These are phyloP conservation scores for Chionodraco myersi DNA, from an alignment of 2,113 vertebrate species.

Conservation along the genomic window DNA sequence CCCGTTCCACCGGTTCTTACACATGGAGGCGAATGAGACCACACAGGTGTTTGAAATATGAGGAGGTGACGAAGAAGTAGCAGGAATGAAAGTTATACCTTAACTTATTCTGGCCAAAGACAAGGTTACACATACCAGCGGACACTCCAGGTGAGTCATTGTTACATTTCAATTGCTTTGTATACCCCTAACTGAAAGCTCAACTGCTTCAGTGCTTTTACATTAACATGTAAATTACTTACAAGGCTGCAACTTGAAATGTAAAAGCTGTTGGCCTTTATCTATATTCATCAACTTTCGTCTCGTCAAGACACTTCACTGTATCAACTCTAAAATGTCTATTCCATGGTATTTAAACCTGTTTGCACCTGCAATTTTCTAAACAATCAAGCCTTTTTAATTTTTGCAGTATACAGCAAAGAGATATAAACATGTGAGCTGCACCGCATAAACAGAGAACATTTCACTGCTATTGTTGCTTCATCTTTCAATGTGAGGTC, in stretches of 20 bases:
- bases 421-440: not conserved
- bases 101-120: not conserved
- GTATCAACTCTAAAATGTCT: not conserved
- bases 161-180: not conserved
- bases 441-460: not conserved
- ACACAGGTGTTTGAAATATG: slow-evolving; percentile 44
- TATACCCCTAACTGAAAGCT: not conserved
- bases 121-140: not conserved
- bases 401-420: not conserved
- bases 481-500: not conserved
- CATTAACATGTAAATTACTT: not conserved
- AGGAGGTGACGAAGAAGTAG: slow-evolving; percentile 33
- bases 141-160: too few relatives aligned
- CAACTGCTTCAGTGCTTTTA: not conserved
- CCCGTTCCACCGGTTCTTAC: slow-evolving; percentile 23
- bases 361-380: not conserved
- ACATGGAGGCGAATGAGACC: slow-evolving; percentile 3
- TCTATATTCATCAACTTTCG: not conserved
- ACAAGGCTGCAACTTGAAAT: not conserved
- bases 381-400: not conserved
- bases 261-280: not conserved
- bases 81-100: not conserved
- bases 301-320: not conserved
- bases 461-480: not conserved
- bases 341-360: too few relatives aligned